Evolutionary conservation across 2,113 vertebrate genomes (phyloP), one percentile per base, ranked within the genome.

Genomic region (Fulica atra): DNA sequence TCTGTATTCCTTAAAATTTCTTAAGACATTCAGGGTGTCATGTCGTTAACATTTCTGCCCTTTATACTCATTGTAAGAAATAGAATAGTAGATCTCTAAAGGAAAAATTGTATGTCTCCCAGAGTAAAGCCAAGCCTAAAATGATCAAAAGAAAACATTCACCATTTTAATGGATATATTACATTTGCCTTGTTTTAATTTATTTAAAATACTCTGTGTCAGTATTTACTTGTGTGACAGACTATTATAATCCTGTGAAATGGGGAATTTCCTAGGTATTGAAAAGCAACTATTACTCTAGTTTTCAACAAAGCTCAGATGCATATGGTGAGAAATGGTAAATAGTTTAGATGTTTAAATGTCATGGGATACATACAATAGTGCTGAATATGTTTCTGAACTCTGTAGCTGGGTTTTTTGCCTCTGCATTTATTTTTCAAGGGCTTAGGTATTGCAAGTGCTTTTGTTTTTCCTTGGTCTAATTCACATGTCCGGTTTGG

Each of bases 21-120:
- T 29, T 4, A 2, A 87, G 61, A 16, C 26, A 71, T 38, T 78
- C 48, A 72, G 17, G 9, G 11, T n/a, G 17, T 79, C 0, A 0
- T 44, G 13, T 20, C 35, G 76, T 56, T 76, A 68, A 64, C 38
- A 64, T 76, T 65, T 86, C 48, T 84, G 18, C 11, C 7, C 33
- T 89, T 83, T 87, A 69, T 10, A 64, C 11, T 42, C 20, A 56
- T n/a, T 18, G 53, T 6, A 81, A 74, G 13, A 76, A 88, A 79
- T 4, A 90, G 6, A 35, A 66, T 8, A 21, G 69, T 19, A 56
- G 48, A 48, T 29, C 10, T 81, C 44, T 36, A 56, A 31, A 81
- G 14, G 2, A 71, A 89, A 86, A 84, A 48, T 4, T 24, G 5
- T 9, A 24, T 14, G 10, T 59, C 42, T 88, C 20, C 38, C 17